Conservation (phyloP, 2,888 invertebrate species). For the Mylabris sibirica region DNA sequence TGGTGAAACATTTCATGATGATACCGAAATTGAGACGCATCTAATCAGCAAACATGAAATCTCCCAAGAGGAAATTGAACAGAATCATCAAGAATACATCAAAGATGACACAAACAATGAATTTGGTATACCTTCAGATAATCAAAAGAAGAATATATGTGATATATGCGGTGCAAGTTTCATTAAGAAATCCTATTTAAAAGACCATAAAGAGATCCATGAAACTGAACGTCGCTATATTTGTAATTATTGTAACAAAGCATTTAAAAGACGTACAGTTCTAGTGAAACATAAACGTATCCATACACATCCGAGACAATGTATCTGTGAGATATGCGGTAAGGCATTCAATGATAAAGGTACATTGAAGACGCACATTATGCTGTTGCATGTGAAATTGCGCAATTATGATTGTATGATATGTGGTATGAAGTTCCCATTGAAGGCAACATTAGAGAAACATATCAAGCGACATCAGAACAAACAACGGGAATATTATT, state of each 20-base stretch:
- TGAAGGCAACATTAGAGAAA: constrained; percentile 49
- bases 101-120: constrained; percentile 16
- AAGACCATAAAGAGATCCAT: constrained; percentile 44
- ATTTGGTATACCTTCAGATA: constrained; percentile 33
- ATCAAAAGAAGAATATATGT: constrained; percentile 40
- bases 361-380: constrained; percentile 48
- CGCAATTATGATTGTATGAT: constrained; percentile 47
- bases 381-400: constrained; percentile 45
- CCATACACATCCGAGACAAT: constrained; percentile 47
- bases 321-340: constrained; percentile 50
- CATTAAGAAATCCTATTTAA: constrained; percentile 38
- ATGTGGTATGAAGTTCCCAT: constrained; percentile 47
- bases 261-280: constrained; percentile 48
- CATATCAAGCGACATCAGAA: constrained; percentile 46
- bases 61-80: neutral
- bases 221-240: constrained; percentile 41
- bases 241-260: constrained; percentile 48
- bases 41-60: constrained; percentile 21
- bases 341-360: constrained; percentile 48
- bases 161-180: constrained; percentile 42
- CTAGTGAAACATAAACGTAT: constrained; percentile 46
- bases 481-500: constrained; percentile 42
- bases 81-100: constrained; percentile 18
- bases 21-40: constrained; percentile 23
- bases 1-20: constrained; percentile 19